Percentiles rank a stretch among this genome's conserved stretches.
Evolutionary conservation across 2,113 vertebrate genomes (phyloP).

Genomic region (Syrrhaptes paradoxus): DNA sequence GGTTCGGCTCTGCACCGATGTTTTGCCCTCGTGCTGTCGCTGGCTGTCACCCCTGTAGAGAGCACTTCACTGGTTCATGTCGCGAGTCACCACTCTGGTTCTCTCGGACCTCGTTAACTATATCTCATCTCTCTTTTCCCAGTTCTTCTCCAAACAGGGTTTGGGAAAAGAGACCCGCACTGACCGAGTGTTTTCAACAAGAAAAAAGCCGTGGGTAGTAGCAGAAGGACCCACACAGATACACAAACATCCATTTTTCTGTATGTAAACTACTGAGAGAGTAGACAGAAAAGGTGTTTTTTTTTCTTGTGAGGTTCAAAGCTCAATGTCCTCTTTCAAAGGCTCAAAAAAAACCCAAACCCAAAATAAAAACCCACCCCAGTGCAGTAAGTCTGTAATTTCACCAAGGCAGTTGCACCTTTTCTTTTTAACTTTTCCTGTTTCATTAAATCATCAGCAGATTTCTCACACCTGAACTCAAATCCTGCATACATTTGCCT

Average conservation of each 20-base stretch:
- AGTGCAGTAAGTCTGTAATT: background rate
- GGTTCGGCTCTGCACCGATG: rapidly evolving
- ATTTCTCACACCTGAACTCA: constrained; percentile 25
- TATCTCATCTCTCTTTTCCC: background rate
- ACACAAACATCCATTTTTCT: rapidly evolving
- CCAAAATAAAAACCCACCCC: background rate
- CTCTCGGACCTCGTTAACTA: rapidly evolving
- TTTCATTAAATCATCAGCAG: background rate
- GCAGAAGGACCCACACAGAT: background rate
- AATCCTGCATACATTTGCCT: background rate
- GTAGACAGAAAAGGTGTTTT: background rate
- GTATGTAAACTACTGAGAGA: rapidly evolving
- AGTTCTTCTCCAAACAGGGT: background rate
- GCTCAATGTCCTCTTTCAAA: background rate
- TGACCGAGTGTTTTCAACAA: background rate
- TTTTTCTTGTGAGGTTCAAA: background rate
- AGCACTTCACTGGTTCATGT: background rate
- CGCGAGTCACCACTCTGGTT: rapidly evolving
- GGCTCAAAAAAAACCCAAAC: background rate
- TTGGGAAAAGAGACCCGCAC: background rate
- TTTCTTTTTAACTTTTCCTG: background rate
- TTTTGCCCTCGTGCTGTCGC: background rate
- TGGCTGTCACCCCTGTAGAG: background rate
- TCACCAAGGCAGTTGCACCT: background rate
- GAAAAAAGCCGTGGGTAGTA: background rate